A percentile compares a stretch with the other conserved stretches of the same genome.
Evolutionary conservation across 2,113 vertebrate genomes (phyloP).

Genomic region (Nibea albiflora): DNA sequence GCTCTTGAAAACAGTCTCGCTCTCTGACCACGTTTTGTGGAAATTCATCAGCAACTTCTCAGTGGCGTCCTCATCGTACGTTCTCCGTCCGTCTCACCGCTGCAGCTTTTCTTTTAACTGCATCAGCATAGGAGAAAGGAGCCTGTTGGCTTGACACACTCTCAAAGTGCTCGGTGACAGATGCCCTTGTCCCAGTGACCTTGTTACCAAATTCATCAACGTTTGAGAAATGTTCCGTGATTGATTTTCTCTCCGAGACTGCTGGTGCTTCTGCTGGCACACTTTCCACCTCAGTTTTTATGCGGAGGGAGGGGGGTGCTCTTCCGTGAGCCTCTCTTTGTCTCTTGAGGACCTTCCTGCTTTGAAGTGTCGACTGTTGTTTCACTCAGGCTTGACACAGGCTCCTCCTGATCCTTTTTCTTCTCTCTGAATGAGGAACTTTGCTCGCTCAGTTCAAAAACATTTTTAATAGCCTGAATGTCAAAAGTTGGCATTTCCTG

Average conservation of each 20-base stretch:
- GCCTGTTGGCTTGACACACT: conserved; percentile 72
- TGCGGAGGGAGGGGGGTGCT: conserved; percentile 68
- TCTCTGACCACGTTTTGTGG: conserved; percentile 89
- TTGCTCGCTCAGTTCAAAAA: conserved; percentile 85
- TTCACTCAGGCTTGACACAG: conserved; percentile 76
- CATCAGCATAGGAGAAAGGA: conserved; percentile 91
- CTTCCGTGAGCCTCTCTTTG: conserved; percentile 66
- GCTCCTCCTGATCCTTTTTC: conserved; percentile 75
- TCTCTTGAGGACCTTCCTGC: conserved; percentile 70
- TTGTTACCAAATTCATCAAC: conserved; percentile 83
- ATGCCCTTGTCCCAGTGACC: conserved; percentile 76
- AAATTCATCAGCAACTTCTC: conserved; percentile 87
- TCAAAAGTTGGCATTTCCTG: conserved; percentile 82
- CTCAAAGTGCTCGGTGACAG: conserved; percentile 78
- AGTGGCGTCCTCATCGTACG: conserved; percentile 80
- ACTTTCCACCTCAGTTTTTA: conserved; percentile 64
- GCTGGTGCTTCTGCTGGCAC: conserved; percentile 75
- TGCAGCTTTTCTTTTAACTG: conserved; percentile 85
- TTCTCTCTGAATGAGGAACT: conserved; percentile 76
- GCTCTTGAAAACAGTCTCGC: conserved; percentile 87
- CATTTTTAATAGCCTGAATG: conserved; percentile 84
- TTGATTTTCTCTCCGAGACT: conserved; percentile 79
- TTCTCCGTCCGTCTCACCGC: conserved; percentile 74
- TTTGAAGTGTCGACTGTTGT: conserved; percentile 77
- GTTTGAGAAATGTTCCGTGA: conserved; percentile 81